Evolutionary conservation across 2,888 invertebrate genomes (phyloP).

Genomic region (Xestia xanthographa): DNA sequence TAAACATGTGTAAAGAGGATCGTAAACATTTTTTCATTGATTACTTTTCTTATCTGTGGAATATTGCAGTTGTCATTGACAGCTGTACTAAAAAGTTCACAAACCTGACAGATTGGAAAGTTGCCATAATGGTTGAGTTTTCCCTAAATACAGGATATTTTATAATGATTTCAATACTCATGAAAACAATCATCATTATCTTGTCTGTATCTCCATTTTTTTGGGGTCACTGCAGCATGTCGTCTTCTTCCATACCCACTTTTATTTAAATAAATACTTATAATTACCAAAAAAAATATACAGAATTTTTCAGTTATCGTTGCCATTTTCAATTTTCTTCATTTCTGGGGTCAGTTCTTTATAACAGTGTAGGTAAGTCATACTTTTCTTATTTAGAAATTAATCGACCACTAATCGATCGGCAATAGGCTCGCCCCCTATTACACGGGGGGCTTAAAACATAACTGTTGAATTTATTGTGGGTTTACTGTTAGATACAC

Average conservation of each 20-base stretch:
- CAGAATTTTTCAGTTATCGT: neutral
- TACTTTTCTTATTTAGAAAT: neutral
- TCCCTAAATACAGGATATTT: neutral
- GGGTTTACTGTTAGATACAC: too few relatives aligned
- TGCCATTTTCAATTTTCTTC: neutral
- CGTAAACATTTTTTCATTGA: neutral
- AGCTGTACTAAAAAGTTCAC: conserved; percentile 32
- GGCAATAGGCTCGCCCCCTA: too few relatives aligned
- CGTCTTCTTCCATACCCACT: neutral
- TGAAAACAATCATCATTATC: neutral
- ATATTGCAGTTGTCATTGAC: conserved; percentile 32
- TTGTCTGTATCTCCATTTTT: neutral
- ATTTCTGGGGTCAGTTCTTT: neutral
- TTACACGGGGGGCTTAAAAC: too few relatives aligned
- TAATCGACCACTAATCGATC: neutral
- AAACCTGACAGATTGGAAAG: neutral
- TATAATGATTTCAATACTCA: neutral
- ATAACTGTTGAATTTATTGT: too few relatives aligned
- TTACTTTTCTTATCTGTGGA: conserved; percentile 32
- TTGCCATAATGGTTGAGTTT: conserved; percentile 6
- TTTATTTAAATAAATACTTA: neutral
- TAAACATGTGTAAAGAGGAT: too few relatives aligned
- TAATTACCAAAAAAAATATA: neutral
- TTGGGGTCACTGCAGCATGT: neutral
- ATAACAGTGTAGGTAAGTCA: neutral